Conservation (phyloP, 2,113 vertebrate genomes). For the Perca schrenkii region DNA sequence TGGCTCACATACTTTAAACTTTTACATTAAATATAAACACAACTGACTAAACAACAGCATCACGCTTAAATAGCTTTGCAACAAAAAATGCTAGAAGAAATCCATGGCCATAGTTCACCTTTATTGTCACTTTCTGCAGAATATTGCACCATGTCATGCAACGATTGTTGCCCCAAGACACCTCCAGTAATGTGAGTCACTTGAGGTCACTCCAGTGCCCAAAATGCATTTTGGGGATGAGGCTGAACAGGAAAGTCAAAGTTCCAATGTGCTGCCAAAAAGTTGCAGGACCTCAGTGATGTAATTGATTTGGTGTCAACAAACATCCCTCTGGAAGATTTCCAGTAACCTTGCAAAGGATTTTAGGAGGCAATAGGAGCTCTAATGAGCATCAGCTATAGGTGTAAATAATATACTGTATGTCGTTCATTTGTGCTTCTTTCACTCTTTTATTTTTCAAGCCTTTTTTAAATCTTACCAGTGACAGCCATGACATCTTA, state of each 20-base stretch:
- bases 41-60: background rate
- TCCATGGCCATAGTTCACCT: background rate
- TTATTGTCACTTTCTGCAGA: background rate
- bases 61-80: conserved; percentile 6
- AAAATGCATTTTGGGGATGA: background rate
- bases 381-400: background rate
- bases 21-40: background rate
- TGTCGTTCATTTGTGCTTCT: background rate
- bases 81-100: background rate
- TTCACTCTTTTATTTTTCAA: conserved; percentile 32
- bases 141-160: conserved; percentile 1
- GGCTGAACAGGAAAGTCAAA: conserved; percentile 37
- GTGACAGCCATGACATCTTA: conserved; percentile 35
- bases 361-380: conserved; percentile 3
- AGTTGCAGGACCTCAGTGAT: conserved; percentile 18
- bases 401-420: conserved; percentile 5
- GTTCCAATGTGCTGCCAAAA: conserved; percentile 30
- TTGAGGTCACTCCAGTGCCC: background rate
- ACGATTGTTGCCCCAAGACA: background rate
- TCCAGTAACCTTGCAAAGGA: background rate
- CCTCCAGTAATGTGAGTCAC: conserved; percentile 6
- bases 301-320: conserved; percentile 10
- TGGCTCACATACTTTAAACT: background rate
- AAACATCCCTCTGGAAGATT: conserved; percentile 23
- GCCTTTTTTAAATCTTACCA: conserved; percentile 18